Evolutionary conservation across 2,888 invertebrate species (phyloP), one percentile per base, ranked within the genome.

Genomic region (Electrophaes corylata): DNA sequence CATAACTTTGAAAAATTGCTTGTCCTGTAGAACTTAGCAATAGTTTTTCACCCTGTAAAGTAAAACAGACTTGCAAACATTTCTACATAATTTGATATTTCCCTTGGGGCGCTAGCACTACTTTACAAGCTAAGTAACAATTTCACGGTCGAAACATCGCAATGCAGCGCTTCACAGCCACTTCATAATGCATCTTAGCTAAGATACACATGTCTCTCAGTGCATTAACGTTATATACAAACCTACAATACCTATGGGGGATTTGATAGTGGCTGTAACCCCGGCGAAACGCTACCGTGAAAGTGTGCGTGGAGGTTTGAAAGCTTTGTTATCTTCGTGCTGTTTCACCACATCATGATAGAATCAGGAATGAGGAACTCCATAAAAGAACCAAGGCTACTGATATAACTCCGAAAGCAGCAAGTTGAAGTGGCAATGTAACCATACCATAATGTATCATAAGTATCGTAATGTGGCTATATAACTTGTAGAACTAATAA

Each of bases 101-200:
- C 33, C 45, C 49, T 26, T 20, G 41, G 45, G 41, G 41, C 20
- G 14, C 11, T 14, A 35, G 35, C 16, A 20, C 40, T 50, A 50
- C 40, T 50, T 49, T 50, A 43, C 46, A 40, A 54, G 52, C 41
- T 50, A 50, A 39, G 57, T 43, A 50, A 64, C 62, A 57, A 60
- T 62, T 62, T 60, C 56, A 64, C 59, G 61, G 59, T 52, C 46
- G 55, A 60, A 51, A 55, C 58, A 31, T 58, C 49, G 43, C 46
- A 57, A 37, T 49, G 51, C 40, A 58, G 41, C 52, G 57, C 43
- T 52, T 50, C 12, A 54, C 49, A 57, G 57, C 52, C 45, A 58
- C 50, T 62, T 62, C 47, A 62, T 57, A 64, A 64, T 62, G 62
- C 65, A 62, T 62, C 52, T 57, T 44, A 54, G 57, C 59, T 59